phyloP scores from a whole-genome alignment of 2,888 invertebrate species.

The Bunonema sp. region DNA sequence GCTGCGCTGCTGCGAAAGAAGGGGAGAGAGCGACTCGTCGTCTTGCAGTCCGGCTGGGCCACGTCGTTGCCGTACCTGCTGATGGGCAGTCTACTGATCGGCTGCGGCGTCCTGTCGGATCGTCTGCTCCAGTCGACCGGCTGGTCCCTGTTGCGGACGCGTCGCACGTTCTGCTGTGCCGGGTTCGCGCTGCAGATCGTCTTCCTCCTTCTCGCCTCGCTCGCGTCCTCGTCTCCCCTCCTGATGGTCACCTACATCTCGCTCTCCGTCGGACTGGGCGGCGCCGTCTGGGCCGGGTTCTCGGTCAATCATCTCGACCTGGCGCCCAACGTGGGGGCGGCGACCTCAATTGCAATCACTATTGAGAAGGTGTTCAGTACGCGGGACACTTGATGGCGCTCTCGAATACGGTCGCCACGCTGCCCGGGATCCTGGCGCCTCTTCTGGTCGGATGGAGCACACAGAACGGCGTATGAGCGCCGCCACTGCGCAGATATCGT shows the following conservation, averaged over 20 bases:
- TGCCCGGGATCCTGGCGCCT: conserved; percentile 80
- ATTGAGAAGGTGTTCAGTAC: conserved; percentile 49
- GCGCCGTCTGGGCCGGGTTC: conserved; percentile 81
- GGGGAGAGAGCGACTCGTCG: conserved; percentile 3
- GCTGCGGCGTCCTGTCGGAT: too few species aligned
- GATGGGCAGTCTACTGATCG: too few species aligned
- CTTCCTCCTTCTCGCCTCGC: conserved; percentile 70
- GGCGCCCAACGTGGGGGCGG: conserved; percentile 59
- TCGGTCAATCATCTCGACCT: conserved; percentile 67
- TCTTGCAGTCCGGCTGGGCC: conserved; percentile 66
- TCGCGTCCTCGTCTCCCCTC: conserved; percentile 55
- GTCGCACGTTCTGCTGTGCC: conserved; percentile 13
- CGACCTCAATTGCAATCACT: background rate
- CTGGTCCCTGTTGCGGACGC: background rate
- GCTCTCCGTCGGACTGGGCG: conserved; percentile 70
- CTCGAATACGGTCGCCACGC: conserved; percentile 73
- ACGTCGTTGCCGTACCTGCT: conserved; percentile 74
- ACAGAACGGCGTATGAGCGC: conserved; percentile 59
- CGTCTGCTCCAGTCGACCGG: too few species aligned
- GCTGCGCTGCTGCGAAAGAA: background rate
- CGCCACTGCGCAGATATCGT: background rate
- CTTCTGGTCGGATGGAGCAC: conserved; percentile 66
- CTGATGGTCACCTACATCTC: conserved; percentile 68
- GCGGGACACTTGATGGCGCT: conserved; percentile 80
- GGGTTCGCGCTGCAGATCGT: conserved; percentile 65